These are phyloP conservation scores for Philypnodon macrostomus DNA, from an alignment of 2,797 vertebrate species.

Conservation along the genomic window DNA sequence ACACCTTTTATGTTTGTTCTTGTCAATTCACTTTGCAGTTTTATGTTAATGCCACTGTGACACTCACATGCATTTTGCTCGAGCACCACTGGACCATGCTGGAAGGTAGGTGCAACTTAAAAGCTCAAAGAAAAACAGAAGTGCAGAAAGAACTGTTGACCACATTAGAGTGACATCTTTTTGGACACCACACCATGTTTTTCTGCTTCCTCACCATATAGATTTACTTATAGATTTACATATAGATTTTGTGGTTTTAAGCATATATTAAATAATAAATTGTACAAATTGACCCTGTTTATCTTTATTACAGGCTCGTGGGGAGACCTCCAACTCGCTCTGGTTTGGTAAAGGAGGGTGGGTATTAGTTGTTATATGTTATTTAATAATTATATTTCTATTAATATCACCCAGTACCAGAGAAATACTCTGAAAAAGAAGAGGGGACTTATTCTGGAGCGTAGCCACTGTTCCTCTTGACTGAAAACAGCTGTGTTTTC, in stretches of 20 bases:
- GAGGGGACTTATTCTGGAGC: constrained; percentile 25
- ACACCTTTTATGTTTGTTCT: constrained; percentile 63
- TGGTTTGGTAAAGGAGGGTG: constrained; percentile 89
- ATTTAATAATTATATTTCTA: neutral
- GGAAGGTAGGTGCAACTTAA: constrained; percentile 79
- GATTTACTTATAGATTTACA: too few species aligned
- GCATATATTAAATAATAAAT: too few species aligned
- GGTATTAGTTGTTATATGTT: constrained; percentile 40
- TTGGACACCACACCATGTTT: too few species aligned
- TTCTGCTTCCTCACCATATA: too few species aligned
- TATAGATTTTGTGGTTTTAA: too few species aligned
- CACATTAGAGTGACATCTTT: too few species aligned
- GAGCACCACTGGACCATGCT: constrained; percentile 75
- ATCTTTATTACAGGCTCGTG: constrained; percentile 81
- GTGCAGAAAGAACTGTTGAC: constrained; percentile 7
- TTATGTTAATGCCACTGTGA: constrained; percentile 82
- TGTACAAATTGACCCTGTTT: neutral
- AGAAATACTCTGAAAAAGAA: constrained; percentile 8
- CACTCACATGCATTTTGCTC: constrained; percentile 81
- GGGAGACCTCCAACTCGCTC: constrained; percentile 88
- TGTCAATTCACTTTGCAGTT: constrained; percentile 82
- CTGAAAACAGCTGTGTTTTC: constrained; percentile 30
- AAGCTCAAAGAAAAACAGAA: constrained; percentile 36
- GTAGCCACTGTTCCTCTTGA: constrained; percentile 6
- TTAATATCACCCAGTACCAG: constrained; percentile 5